Conservation (phyloP, 2,113 vertebrate genomes). For the Gambusia holbrooki region DNA sequence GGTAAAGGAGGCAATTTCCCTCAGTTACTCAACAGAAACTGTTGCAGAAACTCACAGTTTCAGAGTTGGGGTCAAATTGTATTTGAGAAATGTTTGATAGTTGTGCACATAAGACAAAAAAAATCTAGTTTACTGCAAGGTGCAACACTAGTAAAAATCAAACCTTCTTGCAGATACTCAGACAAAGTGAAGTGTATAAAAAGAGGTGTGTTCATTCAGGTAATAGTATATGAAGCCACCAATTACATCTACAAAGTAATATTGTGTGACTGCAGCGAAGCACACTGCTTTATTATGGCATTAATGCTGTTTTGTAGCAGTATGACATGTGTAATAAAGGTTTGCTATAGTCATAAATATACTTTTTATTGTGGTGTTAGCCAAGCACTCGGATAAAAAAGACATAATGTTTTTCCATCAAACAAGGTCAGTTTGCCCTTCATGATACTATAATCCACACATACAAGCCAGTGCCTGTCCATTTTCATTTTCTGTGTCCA, state of each 20-base stretch:
- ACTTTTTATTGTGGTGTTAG: constrained; percentile 3
- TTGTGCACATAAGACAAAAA: too few species aligned
- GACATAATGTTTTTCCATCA: neutral
- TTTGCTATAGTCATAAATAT: constrained; percentile 2
- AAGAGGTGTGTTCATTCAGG: constrained; percentile 25
- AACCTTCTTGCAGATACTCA: too few species aligned
- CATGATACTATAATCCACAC: neutral
- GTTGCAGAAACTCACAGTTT: too few species aligned
- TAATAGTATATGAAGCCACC: constrained; percentile 8
- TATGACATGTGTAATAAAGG: constrained; percentile 15
- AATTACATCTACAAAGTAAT: constrained; percentile 24
- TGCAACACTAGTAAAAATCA: too few species aligned
- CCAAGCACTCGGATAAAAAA: constrained; percentile 9
- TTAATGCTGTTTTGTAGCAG: constrained; percentile 26
- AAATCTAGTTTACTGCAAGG: too few species aligned
- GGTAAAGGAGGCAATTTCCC: too few species aligned
- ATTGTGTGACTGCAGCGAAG: constrained; percentile 7
- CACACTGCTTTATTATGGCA: constrained; percentile 17
- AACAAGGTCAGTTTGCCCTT: neutral
- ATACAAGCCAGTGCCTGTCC: constrained; percentile 9
- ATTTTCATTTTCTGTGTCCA: neutral
- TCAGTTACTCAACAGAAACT: too few species aligned
- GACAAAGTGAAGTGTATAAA: too few species aligned
- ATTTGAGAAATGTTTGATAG: too few species aligned
- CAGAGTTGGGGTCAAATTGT: too few species aligned